Evolutionary conservation across 1,140 invertebrate species (phyloP).

Genomic region (Calephelis nemesis): DNA sequence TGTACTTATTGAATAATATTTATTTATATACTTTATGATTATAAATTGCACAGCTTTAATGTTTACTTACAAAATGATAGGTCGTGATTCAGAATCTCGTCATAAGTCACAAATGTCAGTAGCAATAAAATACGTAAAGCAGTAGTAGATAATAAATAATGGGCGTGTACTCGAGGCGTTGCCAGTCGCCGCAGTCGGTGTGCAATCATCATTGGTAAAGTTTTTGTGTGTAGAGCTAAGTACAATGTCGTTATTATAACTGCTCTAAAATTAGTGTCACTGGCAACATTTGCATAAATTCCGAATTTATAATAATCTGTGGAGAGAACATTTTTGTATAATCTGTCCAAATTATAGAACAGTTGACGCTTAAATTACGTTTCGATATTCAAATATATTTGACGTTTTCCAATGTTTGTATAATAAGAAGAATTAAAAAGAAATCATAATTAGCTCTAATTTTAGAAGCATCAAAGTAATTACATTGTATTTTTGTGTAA

Average conservation of each 20-base stretch:
- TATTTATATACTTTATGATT: slow-evolving; percentile 75
- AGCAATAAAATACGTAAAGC: slow-evolving; percentile 71
- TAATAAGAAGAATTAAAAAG: not conserved
- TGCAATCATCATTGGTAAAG: slow-evolving; percentile 59
- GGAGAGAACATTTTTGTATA: no score
- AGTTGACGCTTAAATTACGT: no score
- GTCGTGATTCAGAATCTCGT: slow-evolving; percentile 78
- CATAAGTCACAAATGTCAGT: slow-evolving; percentile 78
- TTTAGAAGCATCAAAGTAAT: not conserved
- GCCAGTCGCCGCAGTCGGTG: slow-evolving; percentile 43
- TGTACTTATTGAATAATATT: slow-evolving; percentile 71
- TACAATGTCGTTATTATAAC: not conserved
- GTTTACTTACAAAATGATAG: slow-evolving; percentile 77
- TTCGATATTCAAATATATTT: no score
- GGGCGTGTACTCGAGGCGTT: slow-evolving; percentile 43
- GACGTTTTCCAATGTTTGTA: no score
- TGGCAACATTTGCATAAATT: no score
- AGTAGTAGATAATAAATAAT: slow-evolving; percentile 50
- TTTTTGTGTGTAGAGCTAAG: slow-evolving; percentile 36
- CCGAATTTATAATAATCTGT: no score
- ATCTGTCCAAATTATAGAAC: no score
- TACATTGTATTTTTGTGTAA: slow-evolving; percentile 1
- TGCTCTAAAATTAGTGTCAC: not conserved
- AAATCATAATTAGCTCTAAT: not conserved
- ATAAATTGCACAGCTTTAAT: slow-evolving; percentile 78